These are phyloP conservation scores for Aspidoscelis tigris DNA, from an alignment of 2,113 vertebrate species.

Conservation along the genomic window DNA sequence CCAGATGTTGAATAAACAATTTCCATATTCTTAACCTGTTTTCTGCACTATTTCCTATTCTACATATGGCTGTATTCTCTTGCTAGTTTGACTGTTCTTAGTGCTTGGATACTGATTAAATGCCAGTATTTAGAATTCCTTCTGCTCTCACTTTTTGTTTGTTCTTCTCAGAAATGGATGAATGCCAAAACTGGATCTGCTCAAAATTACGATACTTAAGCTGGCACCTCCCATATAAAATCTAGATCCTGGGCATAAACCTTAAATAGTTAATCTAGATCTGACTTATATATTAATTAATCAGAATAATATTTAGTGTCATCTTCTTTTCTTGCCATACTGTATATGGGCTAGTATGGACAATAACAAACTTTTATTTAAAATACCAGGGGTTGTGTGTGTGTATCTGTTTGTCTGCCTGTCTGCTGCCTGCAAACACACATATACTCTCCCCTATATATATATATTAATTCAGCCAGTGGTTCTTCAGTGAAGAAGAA, in stretches of 20 bases:
- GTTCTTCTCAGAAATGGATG: neutral
- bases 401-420: too few species aligned
- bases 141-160: conserved; percentile 27
- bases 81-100: neutral
- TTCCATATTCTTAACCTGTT: neutral
- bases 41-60: neutral
- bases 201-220: neutral
- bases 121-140: conserved; percentile 17
- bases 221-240: conserved; percentile 24
- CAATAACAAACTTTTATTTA: neutral
- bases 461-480: neutral
- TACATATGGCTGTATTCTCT: neutral
- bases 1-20: neutral
- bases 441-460: neutral
- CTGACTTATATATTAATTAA: conserved; percentile 21
- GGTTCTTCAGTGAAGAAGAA: neutral
- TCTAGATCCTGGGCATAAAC: neutral
- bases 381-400: too few species aligned
- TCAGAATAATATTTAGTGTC: neutral
- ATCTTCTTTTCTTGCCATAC: conserved; percentile 35
- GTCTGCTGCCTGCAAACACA: neutral
- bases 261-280: neutral
- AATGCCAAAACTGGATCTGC: conserved; percentile 1
- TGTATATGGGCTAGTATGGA: conserved; percentile 43
- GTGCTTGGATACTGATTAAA: conserved; percentile 1